Base-by-base conservation (phyloP, 2,888 invertebrate genomes). In the Drosophila pullipes region DNA sequence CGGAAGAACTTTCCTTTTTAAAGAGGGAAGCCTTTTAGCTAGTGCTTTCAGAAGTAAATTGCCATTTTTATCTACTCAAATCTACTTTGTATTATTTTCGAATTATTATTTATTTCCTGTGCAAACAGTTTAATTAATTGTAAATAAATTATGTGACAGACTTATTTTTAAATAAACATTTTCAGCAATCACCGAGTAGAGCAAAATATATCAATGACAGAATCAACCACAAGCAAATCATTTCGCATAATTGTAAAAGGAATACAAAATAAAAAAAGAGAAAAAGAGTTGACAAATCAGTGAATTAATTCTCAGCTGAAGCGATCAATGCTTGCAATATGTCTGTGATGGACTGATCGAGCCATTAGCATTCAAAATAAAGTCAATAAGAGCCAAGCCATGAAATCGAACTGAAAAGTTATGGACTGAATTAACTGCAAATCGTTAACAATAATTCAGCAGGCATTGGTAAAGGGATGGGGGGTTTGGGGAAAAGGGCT, bases 381-480 rank as follows among this genome's bases (percentile, higher is more conserved):
- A 89, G 90, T 84, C 90, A 87, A 76, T 82, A 74, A 73, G 69
- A 61, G 81, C 28, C 67, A 63, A 70, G 65, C 71, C 74, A 54
- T 79, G 73, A 83, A 84, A 83, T 75, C 78, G 78, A 78, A 89
- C 60, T 69, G 77, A 83, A 84, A 85, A 91, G 76, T 89, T 85
- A 92, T 85, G 83, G 58, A 75, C 69, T 58, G 72, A 81, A 92
- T 92, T 91, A 91, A 92, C 87, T 85, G 90, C 92, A 91, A 92
- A 91, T 91, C 92, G 92, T 91, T 91, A 91, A 90, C 91, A 90
- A 91, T 91, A 92, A 92, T 83, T 92, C 91, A 92, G 74, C 69
- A 74, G 37, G 33, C 25, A 47, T 25, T 47, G 16, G 25, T 30
- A 18, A 13, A 9, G 25, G 59, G 25, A 18, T 0, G 1, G 7